These are phyloP conservation scores for Brassicogethes aeneus DNA, from an alignment of 2,888 invertebrate species.

Conservation along the genomic window DNA sequence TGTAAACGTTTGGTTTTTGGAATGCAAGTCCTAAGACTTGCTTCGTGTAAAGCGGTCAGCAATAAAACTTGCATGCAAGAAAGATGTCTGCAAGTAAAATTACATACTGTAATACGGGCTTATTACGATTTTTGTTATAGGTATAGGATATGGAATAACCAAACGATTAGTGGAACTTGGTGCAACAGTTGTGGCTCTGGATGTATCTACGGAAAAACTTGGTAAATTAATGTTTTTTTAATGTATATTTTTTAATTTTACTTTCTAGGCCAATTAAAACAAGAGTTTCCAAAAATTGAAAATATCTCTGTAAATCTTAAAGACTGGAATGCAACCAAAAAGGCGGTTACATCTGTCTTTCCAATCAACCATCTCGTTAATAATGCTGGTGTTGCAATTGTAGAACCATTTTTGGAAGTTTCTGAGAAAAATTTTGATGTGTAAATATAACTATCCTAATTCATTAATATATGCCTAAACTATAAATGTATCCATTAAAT, in stretches of 20 bases:
- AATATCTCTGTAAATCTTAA: conserved; percentile 61
- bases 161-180: not conserved
- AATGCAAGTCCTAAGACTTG: too few relatives aligned
- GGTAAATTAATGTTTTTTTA: not conserved
- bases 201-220: not conserved
- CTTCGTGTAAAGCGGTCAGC: too few relatives aligned
- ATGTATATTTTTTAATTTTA: not conserved
- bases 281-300: conserved; percentile 47
- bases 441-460: conserved; percentile 38
- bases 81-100: too few relatives aligned
- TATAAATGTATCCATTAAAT: too few relatives aligned
- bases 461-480: too few relatives aligned
- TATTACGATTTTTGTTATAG: too few relatives aligned
- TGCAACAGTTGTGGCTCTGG: not conserved
- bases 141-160: not conserved
- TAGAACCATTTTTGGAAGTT: conserved; percentile 54
- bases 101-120: too few relatives aligned
- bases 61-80: too few relatives aligned
- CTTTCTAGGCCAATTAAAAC: conserved; percentile 9
- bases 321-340: conserved; percentile 66
- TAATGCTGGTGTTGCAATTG: conserved; percentile 71
- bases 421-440: conserved; percentile 56
- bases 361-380: conserved; percentile 80
- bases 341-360: conserved; percentile 48
- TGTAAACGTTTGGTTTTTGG: too few relatives aligned